Evolutionary conservation across 2,888 invertebrate species (phyloP), one percentile per base, ranked within the genome.

Genomic region (Epistrophella euchroma): DNA sequence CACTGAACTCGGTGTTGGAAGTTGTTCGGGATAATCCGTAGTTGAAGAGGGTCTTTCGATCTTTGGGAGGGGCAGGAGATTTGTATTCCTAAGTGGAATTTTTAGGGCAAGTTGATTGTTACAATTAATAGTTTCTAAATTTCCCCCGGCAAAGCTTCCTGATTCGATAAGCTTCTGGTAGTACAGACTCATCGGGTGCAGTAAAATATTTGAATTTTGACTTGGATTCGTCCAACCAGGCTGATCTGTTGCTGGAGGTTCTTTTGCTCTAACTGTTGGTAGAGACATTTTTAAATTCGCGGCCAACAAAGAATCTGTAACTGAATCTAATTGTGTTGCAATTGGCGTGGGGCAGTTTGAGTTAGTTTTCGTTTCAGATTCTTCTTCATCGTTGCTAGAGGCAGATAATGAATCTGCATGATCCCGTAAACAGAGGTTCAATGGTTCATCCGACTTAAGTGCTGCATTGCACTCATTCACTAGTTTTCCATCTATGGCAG

Each of bases 351-450:
- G 88, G 58, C 88, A 87, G 35, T 88, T 89, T 19, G 89, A 89
- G 47, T 82, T 73, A 32, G 83, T 43, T 78, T 77, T 22, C 52
- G 88, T 77, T 3, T 79, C 80, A 5, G 90, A 89, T 10, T 88
- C 88, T 17, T 89, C 88, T n/a, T 87, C 90, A 6, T 89, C 90
- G n/a, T 89, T 89, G 75, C 92, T 92, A 2, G 92, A 92, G n/a
- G 92, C 90, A 15, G 91, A 92, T n/a, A 89, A 89, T 28, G 91
- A 90, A 72, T 91, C 91, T 9, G 88, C 89, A 15, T 92, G 93
- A 90, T 97, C 97, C 70, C 97, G 93, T 77, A 97, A 94, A 90
- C 97, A 97, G 5, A 97, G 94, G 92, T 97, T 97, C 6, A 97
- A 92, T 0, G 97, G 97, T 90, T 97, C 96, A 66, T 96, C 95